Conservation (phyloP, 2,797 vertebrate species). For the Phoebastria nigripes region DNA sequence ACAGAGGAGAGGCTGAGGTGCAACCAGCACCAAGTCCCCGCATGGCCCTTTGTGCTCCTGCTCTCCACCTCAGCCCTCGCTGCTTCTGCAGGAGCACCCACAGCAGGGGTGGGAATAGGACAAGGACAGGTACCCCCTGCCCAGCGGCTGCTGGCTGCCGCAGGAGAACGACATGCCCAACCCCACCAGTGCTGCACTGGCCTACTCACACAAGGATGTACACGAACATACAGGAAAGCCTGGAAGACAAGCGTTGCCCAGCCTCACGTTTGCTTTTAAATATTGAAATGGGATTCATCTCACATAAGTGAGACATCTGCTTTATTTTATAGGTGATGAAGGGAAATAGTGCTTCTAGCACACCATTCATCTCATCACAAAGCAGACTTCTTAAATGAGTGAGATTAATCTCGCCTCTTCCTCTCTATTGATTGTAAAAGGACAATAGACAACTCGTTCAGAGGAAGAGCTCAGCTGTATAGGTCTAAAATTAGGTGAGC, state of each 20-base stretch:
- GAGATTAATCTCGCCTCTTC: not conserved
- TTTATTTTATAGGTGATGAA: not conserved
- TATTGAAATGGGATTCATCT: not conserved
- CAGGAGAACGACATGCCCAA: not conserved
- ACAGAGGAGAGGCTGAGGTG: not conserved
- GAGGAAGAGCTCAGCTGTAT: not conserved
- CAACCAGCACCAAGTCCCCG: too few species aligned
- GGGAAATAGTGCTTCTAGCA: not conserved
- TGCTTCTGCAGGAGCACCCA: not conserved
- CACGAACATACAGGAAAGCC: not conserved
- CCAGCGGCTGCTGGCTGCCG: not conserved
- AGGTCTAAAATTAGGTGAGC: not conserved
- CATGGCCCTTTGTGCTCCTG: not conserved
- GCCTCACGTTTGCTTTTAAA: not conserved
- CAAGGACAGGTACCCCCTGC: not conserved
- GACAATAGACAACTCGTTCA: not conserved
- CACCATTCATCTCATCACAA: not conserved
- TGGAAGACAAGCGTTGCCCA: not conserved
- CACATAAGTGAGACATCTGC: not conserved
- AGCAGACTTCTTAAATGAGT: not conserved
- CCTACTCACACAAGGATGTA: accelerated
- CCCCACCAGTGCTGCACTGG: not conserved
- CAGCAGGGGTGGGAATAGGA: not conserved
- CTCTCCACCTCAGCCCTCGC: not conserved
- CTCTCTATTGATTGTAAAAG: not conserved